Conservation (phyloP, 2,113 vertebrate species). For the Sigmodon hispidus region DNA sequence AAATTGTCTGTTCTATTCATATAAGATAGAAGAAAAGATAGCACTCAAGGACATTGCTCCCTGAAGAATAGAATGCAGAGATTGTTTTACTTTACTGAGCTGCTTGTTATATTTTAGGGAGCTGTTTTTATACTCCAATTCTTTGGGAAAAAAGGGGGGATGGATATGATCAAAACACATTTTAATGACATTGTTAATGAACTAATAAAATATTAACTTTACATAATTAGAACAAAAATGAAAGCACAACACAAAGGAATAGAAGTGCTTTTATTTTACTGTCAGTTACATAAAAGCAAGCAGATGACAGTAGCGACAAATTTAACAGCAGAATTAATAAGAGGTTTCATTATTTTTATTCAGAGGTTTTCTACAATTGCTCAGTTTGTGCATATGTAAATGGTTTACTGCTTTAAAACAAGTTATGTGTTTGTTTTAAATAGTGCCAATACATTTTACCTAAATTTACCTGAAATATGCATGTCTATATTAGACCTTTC, state of each 20-base stretch:
- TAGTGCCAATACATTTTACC: background rate
- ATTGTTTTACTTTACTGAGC: background rate
- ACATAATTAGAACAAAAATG: background rate
- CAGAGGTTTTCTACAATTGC: background rate
- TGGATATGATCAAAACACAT: background rate
- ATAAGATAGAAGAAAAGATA: background rate
- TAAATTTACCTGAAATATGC: background rate
- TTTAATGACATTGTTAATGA: background rate
- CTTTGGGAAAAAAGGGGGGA: background rate
- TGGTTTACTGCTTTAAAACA: background rate
- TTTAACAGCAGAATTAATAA: background rate
- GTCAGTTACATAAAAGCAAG: background rate
- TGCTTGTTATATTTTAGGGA: background rate
- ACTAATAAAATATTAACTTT: background rate
- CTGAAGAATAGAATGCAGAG: background rate
- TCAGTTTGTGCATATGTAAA: background rate
- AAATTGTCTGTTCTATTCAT: background rate
- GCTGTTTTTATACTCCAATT: background rate
- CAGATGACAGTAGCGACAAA: background rate
- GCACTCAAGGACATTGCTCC: background rate
- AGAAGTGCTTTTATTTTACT: background rate
- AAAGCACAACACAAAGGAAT: background rate
- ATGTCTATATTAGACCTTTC: background rate
- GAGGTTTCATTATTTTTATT: background rate
- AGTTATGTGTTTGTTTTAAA: slow-evolving; percentile 1